Conservation (phyloP, 1,140 invertebrate species). For the Daktulosphaira vitifoliae region DNA sequence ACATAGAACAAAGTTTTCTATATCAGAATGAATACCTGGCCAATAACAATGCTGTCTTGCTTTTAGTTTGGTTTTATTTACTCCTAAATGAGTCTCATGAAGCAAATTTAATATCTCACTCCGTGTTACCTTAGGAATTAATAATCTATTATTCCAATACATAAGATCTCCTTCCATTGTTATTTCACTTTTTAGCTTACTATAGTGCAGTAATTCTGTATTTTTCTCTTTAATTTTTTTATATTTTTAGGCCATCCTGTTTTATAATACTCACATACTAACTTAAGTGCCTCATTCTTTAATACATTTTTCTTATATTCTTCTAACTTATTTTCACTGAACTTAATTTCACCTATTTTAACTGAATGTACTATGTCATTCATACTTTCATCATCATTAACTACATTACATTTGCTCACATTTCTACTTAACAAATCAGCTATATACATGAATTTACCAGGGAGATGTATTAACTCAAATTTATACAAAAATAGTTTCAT, state of each 20-base stretch:
- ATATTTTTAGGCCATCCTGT: slow-evolving; percentile 9
- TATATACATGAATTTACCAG: slow-evolving; percentile 16
- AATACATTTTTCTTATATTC: not conserved
- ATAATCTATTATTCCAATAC: slow-evolving; percentile 39
- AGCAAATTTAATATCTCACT: slow-evolving; percentile 41
- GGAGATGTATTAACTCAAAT: slow-evolving; percentile 36
- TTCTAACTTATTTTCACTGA: not conserved
- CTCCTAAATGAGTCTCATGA: slow-evolving; percentile 41
- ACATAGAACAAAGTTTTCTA: not conserved
- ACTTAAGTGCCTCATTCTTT: not conserved
- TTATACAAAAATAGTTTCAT: slow-evolving; percentile 40
- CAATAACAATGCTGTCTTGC: not conserved
- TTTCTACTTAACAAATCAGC: slow-evolving; percentile 34
- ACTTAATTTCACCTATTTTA: not conserved
- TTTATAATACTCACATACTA: not conserved
- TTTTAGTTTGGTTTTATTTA: slow-evolving; percentile 6
- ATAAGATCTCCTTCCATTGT: slow-evolving; percentile 38
- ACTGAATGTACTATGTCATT: slow-evolving; percentile 4
- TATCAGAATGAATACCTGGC: slow-evolving; percentile 12
- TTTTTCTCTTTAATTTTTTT: not conserved
- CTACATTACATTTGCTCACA: slow-evolving; percentile 36
- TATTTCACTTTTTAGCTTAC: slow-evolving; percentile 34
- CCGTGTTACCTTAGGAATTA: slow-evolving; percentile 41
- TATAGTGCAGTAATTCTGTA: slow-evolving; percentile 8
- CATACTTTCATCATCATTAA: slow-evolving; percentile 29